Conservation (phyloP, 2,113 vertebrate species). For the Petrocephalus zakoni region DNA sequence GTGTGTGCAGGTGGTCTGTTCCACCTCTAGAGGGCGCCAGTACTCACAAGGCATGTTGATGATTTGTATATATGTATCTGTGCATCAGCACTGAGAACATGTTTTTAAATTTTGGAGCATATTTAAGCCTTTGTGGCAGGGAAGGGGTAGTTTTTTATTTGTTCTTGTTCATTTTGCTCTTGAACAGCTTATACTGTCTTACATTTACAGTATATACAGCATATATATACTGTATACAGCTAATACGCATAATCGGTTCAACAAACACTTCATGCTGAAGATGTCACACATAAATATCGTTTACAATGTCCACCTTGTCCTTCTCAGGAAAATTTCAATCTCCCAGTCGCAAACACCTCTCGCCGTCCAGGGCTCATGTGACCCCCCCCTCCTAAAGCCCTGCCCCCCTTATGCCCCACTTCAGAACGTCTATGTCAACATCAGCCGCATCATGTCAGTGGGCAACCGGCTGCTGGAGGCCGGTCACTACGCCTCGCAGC, state of each 20-base stretch:
- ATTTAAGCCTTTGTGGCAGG: background rate
- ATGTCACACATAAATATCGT: background rate
- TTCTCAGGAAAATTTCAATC: background rate
- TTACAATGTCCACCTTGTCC: background rate
- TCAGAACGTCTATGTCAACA: slow-evolving; percentile 97
- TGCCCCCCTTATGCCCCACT: slow-evolving; percentile 17
- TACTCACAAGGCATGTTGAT: background rate
- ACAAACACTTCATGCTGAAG: background rate
- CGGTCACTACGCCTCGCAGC: slow-evolving; percentile 91
- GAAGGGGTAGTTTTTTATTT: background rate
- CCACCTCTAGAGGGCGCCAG: background rate
- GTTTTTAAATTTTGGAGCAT: background rate
- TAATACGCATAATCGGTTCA: background rate
- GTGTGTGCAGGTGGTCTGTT: background rate
- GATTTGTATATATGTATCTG: background rate
- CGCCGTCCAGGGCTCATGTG: background rate
- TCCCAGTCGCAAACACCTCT: background rate
- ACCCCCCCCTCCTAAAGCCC: background rate
- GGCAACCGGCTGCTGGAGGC: slow-evolving; percentile 88
- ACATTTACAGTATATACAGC: background rate
- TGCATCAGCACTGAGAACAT: too few relatives aligned
- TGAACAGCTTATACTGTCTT: background rate
- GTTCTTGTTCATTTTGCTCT: background rate
- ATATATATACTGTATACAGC: background rate
- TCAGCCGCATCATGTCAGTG: slow-evolving; percentile 96